Percentiles rank a stretch among this genome's conserved stretches.
Conservation (phyloP, 2,888 invertebrate genomes). For the Idaea aversata region DNA sequence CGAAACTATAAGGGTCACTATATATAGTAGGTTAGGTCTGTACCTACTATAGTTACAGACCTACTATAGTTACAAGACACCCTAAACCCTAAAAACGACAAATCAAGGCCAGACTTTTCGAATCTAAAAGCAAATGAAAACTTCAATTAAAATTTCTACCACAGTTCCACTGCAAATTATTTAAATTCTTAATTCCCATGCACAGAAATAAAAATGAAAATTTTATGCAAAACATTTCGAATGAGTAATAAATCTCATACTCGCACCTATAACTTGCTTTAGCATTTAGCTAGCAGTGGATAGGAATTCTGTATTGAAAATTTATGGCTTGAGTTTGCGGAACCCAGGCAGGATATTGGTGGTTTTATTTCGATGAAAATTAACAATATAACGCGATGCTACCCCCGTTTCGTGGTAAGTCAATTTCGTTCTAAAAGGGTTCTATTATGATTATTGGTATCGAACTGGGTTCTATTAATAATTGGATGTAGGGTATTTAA, state of each 20-base stretch:
- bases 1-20: no score
- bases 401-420: constrained; percentile 11
- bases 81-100: no score
- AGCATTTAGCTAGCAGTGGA: constrained; percentile 3
- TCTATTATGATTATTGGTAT: constrained; percentile 23
- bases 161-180: no score
- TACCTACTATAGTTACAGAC: no score
- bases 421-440: constrained; percentile 22
- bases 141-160: no score
- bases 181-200: no score
- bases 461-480: constrained; percentile 12
- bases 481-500: constrained; percentile 11
- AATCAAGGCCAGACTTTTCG: no score
- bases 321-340: constrained; percentile 7
- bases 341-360: constrained; percentile 14
- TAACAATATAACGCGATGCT: constrained; percentile 14
- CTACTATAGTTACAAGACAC: no score
- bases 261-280: neutral
- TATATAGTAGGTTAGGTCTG: no score
- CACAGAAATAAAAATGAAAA: constrained; percentile 5
- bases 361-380: constrained; percentile 19
- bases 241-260: neutral
- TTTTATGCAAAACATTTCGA: neutral
- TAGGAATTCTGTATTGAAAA: constrained; percentile 6
- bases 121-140: no score